Evolutionary conservation across 2,888 invertebrate genomes (phyloP).

Genomic region (Tenthredo amoena): DNA sequence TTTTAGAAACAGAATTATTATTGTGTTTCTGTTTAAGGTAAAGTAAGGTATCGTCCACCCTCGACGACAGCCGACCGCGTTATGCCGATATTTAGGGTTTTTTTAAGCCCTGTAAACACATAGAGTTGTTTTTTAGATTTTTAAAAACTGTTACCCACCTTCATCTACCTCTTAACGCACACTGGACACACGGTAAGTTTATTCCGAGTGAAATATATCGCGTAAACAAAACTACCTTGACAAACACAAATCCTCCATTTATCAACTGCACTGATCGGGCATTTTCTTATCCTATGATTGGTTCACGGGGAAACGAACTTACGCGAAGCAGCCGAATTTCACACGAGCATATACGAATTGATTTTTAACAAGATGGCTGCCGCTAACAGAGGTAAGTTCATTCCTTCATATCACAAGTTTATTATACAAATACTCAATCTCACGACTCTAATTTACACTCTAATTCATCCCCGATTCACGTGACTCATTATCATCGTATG

Average conservation of each 20-base stretch:
- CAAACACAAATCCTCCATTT: slow-evolving; percentile 85
- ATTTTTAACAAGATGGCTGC: slow-evolving; percentile 46
- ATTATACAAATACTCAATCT: neutral
- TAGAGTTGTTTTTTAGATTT: slow-evolving; percentile 43
- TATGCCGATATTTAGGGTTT: slow-evolving; percentile 21
- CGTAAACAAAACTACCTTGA: slow-evolving; percentile 86
- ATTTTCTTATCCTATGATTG: slow-evolving; percentile 66
- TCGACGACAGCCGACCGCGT: slow-evolving; percentile 51
- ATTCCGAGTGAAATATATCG: slow-evolving; percentile 77
- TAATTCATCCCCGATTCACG: neutral
- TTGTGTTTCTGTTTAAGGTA: slow-evolving; percentile 6
- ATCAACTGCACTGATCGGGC: slow-evolving; percentile 81
- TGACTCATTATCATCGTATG: neutral
- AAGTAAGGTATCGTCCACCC: slow-evolving; percentile 36
- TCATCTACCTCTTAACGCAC: slow-evolving; percentile 83
- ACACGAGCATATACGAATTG: neutral
- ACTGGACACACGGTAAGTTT: slow-evolving; percentile 71
- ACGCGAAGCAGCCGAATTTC: slow-evolving; percentile 63
- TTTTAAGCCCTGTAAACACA: neutral
- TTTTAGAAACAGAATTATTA: slow-evolving; percentile 34
- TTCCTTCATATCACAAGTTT: neutral
- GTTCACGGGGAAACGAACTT: slow-evolving; percentile 60
- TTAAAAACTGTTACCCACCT: slow-evolving; percentile 78
- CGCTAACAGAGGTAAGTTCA: slow-evolving; percentile 41
- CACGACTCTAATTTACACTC: neutral